Base-by-base conservation (phyloP, 2,797 vertebrate genomes). In the Tolypeutes matacus region DNA sequence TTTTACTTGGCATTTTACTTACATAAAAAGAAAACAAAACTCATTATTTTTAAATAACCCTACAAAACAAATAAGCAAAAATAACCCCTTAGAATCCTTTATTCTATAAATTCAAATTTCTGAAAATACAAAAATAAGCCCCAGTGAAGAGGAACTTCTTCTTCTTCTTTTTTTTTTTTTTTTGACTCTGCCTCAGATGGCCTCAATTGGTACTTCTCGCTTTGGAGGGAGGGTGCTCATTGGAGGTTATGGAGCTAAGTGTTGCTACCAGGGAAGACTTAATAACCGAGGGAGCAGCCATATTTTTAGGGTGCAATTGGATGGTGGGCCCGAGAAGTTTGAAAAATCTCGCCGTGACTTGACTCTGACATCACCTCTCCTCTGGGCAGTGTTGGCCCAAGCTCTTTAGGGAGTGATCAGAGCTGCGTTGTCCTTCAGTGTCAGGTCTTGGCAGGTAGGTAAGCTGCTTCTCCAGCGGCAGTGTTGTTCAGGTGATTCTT, bases 151-250 rank as follows among this genome's bases (percentile, higher is more conserved):
- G 70, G n/a, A n/a, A n/a, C 6, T n/a, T 93, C 86, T 46, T 95
- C 83, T 67, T 92, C 73, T 87, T 92, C 73, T 87, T 92, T 87
- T 92, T n/a, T 93, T 88, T 46, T 78, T 67, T 92, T 76, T 87
- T 92, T 75, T 91, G 91, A 90, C 85, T 96, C 8, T 29, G 1
- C 67, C 7, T 1, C 49, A 39, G 89, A 46, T 73, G 90, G 85
- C 27, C 73, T 86, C 77, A 95, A 90, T 34, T 83, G 92, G 49
- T 39, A 12, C 20, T 90, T 49, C 56, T 94, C 2, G 46, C 23
- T 70, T 39, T 34, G 18, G 34, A 77, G 12, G 49, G 31, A 36
- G 18, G 25, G n/a, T 73, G 25, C 88, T 31, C 7, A 60, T 29
- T 82, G 84, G 27, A 10, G 27, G 4, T 49, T 17, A 72, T 31